These are phyloP conservation scores for Caenorhabditis inopinata DNA, from an alignment of 1,140 invertebrate species.

Conservation along the genomic window DNA sequence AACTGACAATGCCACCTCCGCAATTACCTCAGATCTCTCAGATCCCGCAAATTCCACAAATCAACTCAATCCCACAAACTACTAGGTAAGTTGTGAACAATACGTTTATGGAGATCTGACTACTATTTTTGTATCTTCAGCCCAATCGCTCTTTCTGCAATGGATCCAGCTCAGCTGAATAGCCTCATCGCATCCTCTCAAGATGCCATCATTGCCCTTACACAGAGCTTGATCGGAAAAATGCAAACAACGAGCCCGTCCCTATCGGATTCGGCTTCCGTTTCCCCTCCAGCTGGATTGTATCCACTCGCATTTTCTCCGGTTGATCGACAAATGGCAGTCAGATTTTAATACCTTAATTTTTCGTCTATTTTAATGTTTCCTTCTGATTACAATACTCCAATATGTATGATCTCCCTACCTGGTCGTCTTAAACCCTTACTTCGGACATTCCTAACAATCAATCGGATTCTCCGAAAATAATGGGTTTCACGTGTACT, in stretches of 20 bases:
- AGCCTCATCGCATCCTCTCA: background rate
- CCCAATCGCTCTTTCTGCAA: background rate
- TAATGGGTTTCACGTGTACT: conserved; percentile 29
- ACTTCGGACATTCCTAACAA: background rate
- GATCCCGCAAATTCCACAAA: background rate
- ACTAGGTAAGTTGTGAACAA: background rate
- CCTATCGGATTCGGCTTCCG: background rate
- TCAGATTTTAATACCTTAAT: background rate
- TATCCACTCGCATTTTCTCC: background rate
- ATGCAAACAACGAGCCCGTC: background rate
- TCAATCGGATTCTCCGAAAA: background rate
- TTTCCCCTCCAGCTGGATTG: background rate
- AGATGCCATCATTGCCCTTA: conserved; percentile 29
- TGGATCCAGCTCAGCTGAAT: conserved; percentile 10
- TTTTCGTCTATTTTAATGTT: background rate
- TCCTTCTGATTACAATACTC: no score
- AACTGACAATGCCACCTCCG: background rate
- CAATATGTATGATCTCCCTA: background rate
- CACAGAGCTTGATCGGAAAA: background rate
- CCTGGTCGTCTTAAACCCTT: background rate
- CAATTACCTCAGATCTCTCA: background rate
- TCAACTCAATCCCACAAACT: background rate
- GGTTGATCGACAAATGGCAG: background rate
- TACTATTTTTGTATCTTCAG: background rate
- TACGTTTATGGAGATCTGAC: background rate